Conservation (phyloP, 2,797 vertebrate species). For the Muscicapa comitata region DNA sequence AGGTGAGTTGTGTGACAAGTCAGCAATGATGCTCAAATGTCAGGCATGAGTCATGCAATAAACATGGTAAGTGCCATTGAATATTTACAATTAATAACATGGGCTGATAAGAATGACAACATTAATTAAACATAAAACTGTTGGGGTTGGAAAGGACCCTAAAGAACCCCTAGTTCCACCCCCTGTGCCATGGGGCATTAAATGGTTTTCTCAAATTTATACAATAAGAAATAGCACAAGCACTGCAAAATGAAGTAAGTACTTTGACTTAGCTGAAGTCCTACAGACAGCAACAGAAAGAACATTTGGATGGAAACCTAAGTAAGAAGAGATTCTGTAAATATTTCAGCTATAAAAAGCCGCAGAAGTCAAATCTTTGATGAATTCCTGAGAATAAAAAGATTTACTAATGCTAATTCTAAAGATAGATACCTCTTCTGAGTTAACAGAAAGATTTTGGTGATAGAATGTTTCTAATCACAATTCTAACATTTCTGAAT, state of each 20-base stretch:
- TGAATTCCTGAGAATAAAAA: background rate
- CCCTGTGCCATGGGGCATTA: background rate
- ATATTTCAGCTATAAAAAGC: slow-evolving; percentile 27
- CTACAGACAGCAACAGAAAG: background rate
- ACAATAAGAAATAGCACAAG: background rate
- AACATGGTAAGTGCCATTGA: background rate
- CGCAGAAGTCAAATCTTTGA: background rate
- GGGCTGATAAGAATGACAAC: background rate
- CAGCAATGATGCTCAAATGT: background rate
- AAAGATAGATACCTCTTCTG: background rate
- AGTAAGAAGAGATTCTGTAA: slow-evolving; percentile 21
- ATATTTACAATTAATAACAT: background rate
- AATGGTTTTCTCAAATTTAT: background rate
- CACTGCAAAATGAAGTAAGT: background rate
- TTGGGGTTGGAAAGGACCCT: background rate
- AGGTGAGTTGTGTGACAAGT: background rate
- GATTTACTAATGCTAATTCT: background rate
- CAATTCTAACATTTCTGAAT: background rate
- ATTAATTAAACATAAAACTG: background rate
- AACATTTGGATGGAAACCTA: background rate
- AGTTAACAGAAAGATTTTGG: background rate
- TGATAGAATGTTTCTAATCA: background rate
- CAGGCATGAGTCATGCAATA: background rate
- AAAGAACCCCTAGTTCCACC: background rate
- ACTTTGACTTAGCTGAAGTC: background rate